Conservation (phyloP, 2,113 vertebrate genomes). For the Erythrocercus mccallii region DNA sequence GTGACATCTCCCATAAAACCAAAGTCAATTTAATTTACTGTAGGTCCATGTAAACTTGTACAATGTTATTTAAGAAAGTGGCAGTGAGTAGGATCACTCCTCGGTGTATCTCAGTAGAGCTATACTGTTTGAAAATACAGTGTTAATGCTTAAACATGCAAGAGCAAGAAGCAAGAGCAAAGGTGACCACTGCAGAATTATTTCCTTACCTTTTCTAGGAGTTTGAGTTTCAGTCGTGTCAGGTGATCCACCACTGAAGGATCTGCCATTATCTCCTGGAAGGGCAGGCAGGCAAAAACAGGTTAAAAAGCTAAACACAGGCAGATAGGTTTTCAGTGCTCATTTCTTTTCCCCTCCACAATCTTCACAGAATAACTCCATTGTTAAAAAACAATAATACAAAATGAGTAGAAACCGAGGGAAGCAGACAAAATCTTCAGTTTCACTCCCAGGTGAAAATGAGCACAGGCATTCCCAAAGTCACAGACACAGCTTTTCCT, state of each 20-base stretch:
- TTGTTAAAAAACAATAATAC: neutral
- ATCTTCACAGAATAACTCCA: neutral
- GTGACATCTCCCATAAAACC: neutral
- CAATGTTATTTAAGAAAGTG: neutral
- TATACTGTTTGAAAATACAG: neutral
- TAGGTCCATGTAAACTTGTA: neutral
- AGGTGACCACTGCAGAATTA: neutral
- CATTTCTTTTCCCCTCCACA: neutral
- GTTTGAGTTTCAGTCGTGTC: conserved; percentile 74
- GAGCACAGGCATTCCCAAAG: rapidly evolving
- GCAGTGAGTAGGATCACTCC: neutral
- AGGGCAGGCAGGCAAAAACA: neutral
- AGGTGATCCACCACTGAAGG: conserved; percentile 73
- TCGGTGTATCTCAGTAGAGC: neutral
- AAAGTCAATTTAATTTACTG: neutral
- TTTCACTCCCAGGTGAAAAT: neutral
- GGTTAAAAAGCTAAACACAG: neutral
- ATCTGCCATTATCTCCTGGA: conserved; percentile 65
- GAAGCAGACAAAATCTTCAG: neutral
- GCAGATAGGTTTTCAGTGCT: neutral
- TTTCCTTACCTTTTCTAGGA: conserved; percentile 79
- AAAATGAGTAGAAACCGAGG: neutral
- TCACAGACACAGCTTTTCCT: neutral
- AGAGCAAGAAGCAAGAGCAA: neutral
- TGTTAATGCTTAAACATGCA: neutral